Evolutionary conservation across 2,888 invertebrate genomes (phyloP).

Genomic region (Silvanus unidentatus): DNA sequence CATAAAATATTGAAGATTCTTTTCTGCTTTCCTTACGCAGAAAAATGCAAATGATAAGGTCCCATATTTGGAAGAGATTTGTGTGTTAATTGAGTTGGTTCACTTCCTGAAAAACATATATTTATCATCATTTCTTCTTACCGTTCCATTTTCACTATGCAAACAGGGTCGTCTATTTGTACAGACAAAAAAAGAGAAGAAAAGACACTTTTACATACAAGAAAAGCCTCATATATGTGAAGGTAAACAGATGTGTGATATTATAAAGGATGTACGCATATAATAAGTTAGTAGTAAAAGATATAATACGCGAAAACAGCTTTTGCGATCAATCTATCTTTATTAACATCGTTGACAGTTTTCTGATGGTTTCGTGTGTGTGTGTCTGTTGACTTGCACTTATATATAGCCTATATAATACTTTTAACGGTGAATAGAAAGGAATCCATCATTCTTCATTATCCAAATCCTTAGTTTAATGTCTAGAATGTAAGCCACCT

Average conservation of each 20-base stretch:
- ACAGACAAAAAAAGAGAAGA: too few relatives aligned
- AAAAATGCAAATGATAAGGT: too few relatives aligned
- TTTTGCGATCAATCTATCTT: slow-evolving; percentile 3
- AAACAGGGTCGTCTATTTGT: too few relatives aligned
- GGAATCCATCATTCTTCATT: slow-evolving; percentile 3
- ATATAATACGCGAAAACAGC: neutral
- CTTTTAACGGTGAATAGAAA: slow-evolving; percentile 1
- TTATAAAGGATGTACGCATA: neutral
- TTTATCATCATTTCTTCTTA: too few relatives aligned
- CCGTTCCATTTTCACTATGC: too few relatives aligned
- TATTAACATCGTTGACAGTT: slow-evolving; percentile 1
- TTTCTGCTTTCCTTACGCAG: too few relatives aligned
- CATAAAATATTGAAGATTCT: too few relatives aligned
- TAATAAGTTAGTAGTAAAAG: too few relatives aligned
- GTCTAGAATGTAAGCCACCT: slow-evolving; percentile 1
- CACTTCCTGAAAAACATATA: too few relatives aligned
- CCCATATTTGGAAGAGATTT: too few relatives aligned
- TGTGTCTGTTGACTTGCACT: neutral
- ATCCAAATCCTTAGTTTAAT: neutral
- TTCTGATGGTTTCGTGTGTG: neutral
- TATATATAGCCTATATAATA: neutral
- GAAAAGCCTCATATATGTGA: neutral
- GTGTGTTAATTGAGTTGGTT: too few relatives aligned
- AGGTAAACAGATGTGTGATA: slow-evolving; percentile 1
- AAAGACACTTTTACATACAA: too few relatives aligned